Conservation (phyloP, 1,140 invertebrate genomes). For the Drosophila auraria region DNA sequence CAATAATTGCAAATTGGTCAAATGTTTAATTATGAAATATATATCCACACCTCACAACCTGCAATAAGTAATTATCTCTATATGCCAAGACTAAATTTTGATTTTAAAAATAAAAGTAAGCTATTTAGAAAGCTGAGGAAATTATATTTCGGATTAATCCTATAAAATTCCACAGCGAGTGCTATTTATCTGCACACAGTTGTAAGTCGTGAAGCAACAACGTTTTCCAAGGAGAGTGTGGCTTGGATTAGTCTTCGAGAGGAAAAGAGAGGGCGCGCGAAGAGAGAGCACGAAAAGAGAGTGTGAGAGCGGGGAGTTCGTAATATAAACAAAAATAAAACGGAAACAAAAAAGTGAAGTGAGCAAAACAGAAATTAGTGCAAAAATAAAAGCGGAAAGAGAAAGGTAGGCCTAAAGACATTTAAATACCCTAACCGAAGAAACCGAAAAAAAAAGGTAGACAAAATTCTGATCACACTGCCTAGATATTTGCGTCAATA, state of each 20-base stretch:
- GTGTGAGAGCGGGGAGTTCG: conserved; percentile 22
- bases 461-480: not conserved
- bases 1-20: no score
- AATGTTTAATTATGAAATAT: no score
- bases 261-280: not conserved
- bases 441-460: not conserved
- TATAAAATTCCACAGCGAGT: not conserved
- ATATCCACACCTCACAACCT: no score
- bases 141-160: not conserved
- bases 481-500: not conserved
- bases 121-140: not conserved
- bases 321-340: conserved; percentile 43
- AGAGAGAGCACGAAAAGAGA: conserved; percentile 21
- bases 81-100: no score
- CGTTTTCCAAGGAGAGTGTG: conserved; percentile 47
- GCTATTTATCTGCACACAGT: not conserved
- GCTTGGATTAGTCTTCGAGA: conserved; percentile 17
- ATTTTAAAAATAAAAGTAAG: no score
- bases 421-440: conserved; percentile 10
- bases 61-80: no score
- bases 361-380: conserved; percentile 72
- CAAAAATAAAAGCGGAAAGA: conserved; percentile 48
- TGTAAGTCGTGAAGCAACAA: conserved; percentile 26
- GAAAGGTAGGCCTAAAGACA: conserved; percentile 24
- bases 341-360: conserved; percentile 52